Base-by-base conservation (phyloP, 1,140 invertebrate genomes). In the Drosophila willistoni region DNA sequence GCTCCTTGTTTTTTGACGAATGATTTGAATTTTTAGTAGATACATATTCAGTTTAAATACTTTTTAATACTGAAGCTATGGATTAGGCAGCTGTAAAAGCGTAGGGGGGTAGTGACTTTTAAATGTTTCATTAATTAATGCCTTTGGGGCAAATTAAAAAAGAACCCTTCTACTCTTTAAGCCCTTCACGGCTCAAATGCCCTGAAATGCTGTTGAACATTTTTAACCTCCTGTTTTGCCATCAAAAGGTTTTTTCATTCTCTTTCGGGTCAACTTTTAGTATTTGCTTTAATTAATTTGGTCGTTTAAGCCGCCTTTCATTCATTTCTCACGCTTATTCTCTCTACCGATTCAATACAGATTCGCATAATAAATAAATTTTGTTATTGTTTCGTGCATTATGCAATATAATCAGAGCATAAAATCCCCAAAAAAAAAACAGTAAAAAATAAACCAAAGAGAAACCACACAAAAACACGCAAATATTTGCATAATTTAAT, bases 401-500 rank as follows among this genome's bases (percentile, higher is more conserved):
- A 76, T 76, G 73, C 73, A 76, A 76, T 76, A 69, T 60, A 69
- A 64, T 75, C 71, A 57, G 62, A 77, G 67, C 74, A 71, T 70
- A 76, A 68, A 76, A 65, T 41, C 42, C 39, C 44, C 22, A 47
- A 3, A 9, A 7, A 19, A 3, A 9, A 22, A 51, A 51, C 14
- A 51, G 10, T 7, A 51, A 51, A 51, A 51, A 22, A n/a, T 10
- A n/a, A 44, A 7, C 10, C 13, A 5, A 44, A 44, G 29, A 73
- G 29, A 70, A 71, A 71, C 64, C 19, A 56, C 65, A 60, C 73
- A 41, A 69, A 76, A 56, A 64, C 75, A 77, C 68, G 75, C 62
- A 71, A 77, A 77, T 72, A 71, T 77, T 77, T 66, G 74, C 74
- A 77, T 77, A 77, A 51, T 78, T 77, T 77, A 77, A 72, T 78